phyloP scores from a whole-genome alignment of 2,113 vertebrate species.

The Centropristis striata region DNA sequence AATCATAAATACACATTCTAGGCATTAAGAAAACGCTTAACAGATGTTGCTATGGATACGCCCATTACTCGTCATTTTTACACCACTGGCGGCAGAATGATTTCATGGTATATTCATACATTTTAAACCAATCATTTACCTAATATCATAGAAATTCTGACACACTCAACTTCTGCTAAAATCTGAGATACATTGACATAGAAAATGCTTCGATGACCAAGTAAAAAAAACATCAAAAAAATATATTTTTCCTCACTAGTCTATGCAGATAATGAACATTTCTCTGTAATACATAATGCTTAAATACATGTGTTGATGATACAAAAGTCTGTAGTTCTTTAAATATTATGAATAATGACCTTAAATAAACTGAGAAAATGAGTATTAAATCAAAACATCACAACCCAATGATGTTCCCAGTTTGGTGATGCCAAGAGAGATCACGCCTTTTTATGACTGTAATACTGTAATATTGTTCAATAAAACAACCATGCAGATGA shows the following conservation, averaged over 20 bases:
- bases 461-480: constrained; percentile 8
- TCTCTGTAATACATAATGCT: neutral
- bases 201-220: neutral
- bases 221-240: neutral
- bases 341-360: neutral
- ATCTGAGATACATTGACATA: neutral
- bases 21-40: constrained; percentile 3
- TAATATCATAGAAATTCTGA: neutral
- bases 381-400: neutral
- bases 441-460: neutral
- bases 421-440: neutral
- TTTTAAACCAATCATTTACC: neutral
- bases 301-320: neutral
- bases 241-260: neutral
- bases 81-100: neutral
- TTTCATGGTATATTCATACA: neutral
- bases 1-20: constrained; percentile 14
- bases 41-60: neutral
- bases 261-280: neutral
- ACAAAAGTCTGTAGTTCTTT: neutral
- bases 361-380: neutral
- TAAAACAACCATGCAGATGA: constrained; percentile 4
- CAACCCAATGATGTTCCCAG: neutral
- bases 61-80: neutral
- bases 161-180: neutral